A percentile compares a stretch with the other conserved stretches of the same genome.
Evolutionary conservation across 2,113 vertebrate species (phyloP).

Genomic region (Raja brachyura): DNA sequence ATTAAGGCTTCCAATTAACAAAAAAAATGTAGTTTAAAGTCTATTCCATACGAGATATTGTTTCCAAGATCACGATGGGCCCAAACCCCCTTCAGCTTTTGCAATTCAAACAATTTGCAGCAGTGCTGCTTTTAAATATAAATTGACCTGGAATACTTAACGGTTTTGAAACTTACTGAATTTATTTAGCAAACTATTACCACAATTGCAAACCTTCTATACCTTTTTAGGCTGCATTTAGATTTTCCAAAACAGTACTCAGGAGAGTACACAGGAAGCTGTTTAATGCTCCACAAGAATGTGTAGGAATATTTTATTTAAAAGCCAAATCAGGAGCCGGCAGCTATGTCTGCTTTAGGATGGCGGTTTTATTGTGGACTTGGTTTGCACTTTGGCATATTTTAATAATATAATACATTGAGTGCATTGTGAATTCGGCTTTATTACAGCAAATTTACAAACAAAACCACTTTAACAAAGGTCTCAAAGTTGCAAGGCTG

Average conservation of each 20-base stretch:
- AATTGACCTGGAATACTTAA: neutral
- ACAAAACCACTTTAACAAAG: neutral
- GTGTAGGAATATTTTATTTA: neutral
- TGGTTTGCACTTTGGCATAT: neutral
- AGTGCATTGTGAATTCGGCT: neutral
- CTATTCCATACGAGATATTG: neutral
- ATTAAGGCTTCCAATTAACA: neutral
- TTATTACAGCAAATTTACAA: neutral
- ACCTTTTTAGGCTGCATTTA: neutral
- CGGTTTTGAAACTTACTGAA: neutral
- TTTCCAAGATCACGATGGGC: neutral
- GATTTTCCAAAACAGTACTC: neutral
- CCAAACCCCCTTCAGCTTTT: neutral
- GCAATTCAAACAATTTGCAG: too few species aligned
- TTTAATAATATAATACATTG: neutral
- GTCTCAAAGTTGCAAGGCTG: neutral
- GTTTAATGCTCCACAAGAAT: neutral
- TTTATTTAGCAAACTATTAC: neutral
- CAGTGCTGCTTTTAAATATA: neutral
- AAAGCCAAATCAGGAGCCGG: neutral
- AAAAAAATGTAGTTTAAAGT: neutral
- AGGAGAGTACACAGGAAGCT: constrained; percentile 28
- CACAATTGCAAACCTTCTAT: neutral
- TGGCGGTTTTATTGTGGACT: neutral
- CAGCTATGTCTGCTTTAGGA: neutral